Evolutionary conservation across 2,113 vertebrate species (phyloP), one percentile per base, ranked within the genome.

Genomic region (Ailuropoda melanoleuca): DNA sequence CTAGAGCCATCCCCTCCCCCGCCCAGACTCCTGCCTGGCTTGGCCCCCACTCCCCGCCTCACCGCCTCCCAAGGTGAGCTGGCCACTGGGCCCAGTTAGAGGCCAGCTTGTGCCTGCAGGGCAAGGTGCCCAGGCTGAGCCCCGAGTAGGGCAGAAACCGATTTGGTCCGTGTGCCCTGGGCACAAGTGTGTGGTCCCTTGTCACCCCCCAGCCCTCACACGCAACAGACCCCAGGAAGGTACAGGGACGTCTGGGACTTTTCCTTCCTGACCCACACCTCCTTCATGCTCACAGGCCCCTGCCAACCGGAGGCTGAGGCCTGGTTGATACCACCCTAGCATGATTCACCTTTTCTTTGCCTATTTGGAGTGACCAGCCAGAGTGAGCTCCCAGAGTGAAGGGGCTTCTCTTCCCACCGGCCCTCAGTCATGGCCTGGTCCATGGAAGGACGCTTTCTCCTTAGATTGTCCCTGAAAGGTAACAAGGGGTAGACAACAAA

Each of bases 61-160:
- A 1, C 55, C 31, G 19, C 53, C 78, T 90, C 75, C 56, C 94
- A 94, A 97, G 97, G 95, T 98, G 53, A 97, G 97, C 72, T 11
- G 2, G 78, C 75, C 21, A 0, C 10, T n/a, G 66, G 72, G 55
- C 66, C 75, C n/a, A 56, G 92, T 46, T 46, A 19, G 43, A 82
- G 94, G 62, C 56, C 48, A n/a, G 82, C 18, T 4, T 19, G 70
- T 15, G 58, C 26, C 70, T 21, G 39, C 64, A 46, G 68, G 43
- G 1, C n/a, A 55, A 37, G 53, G 37, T 37, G 34, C 48, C 31
- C 34, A 24, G 88, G 39, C n/a, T 6, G 24, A 19, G 34, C 18
- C 60, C 55, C 0, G 4, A 58, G 48, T 17, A 68, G 72, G 81
- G 37, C 75, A 85, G 95, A 87, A 87, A 80, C 39, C 7, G 60